Evolutionary conservation across 2,888 invertebrate genomes (phyloP).

Genomic region (Tetropium fuscum): DNA sequence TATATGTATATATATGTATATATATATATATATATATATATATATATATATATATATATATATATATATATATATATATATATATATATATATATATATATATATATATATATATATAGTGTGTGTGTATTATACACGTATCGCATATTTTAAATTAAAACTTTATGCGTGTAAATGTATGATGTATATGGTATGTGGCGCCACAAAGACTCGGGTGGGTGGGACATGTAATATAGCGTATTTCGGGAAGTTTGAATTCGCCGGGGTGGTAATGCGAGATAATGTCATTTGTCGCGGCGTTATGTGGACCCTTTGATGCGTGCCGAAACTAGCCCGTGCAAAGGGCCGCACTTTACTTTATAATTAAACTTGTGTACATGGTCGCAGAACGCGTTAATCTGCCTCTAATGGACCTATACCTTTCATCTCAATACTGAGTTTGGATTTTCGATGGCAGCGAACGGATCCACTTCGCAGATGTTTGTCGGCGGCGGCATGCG

Average conservation of each 20-base stretch:
- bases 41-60: too few species aligned
- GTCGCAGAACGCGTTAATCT: conserved; percentile 59
- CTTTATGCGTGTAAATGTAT: too few species aligned
- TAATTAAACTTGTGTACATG: conserved; percentile 54
- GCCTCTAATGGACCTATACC: conserved; percentile 59
- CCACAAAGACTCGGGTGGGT: conserved; percentile 24
- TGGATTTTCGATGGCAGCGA: conserved; percentile 30
- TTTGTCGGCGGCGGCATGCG: conserved; percentile 12
- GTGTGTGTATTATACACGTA: too few species aligned
- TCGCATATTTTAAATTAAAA: too few species aligned
- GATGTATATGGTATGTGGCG: too few species aligned
- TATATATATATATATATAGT: too few species aligned
- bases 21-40: too few species aligned
- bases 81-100: too few species aligned
- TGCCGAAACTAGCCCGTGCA: conserved; percentile 44
- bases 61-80: too few species aligned
- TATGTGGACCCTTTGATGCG: conserved; percentile 54
- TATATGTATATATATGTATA: too few species aligned
- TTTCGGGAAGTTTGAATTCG: conserved; percentile 37
- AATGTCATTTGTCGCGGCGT: conserved; percentile 50
- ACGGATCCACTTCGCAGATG: conserved; percentile 45
- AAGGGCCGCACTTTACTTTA: conserved; percentile 56
- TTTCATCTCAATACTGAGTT: conserved; percentile 58
- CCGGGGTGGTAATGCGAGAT: conserved; percentile 46
- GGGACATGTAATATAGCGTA: conserved; percentile 46